Conservation (phyloP, 2,797 vertebrate genomes). For the Leptoclinus maculatus region DNA sequence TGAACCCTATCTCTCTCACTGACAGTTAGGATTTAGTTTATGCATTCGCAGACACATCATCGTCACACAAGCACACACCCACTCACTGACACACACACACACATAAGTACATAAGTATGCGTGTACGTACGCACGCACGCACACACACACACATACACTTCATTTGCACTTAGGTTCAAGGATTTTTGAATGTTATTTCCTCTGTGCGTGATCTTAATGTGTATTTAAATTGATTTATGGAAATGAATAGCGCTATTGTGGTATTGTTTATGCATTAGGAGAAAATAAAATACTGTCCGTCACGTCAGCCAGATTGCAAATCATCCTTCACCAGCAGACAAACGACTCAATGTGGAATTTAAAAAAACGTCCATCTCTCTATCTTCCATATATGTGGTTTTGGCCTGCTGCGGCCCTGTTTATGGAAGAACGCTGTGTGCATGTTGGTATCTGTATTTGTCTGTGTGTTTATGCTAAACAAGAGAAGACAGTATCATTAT, state of each 20-base stretch:
- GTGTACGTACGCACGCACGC: constrained; percentile 2
- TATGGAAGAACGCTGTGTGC: constrained; percentile 29
- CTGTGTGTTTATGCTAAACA: constrained; percentile 8
- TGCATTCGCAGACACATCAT: constrained; percentile 62
- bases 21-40: constrained; percentile 76
- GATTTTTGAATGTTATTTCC: constrained; percentile 60
- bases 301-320: constrained; percentile 46
- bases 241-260: constrained; percentile 61
- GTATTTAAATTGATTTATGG: constrained; percentile 68
- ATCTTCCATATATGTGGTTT: constrained; percentile 39
- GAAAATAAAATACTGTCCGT: constrained; percentile 13
- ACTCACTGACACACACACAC: constrained; percentile 34
- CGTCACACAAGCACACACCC: constrained; percentile 25
- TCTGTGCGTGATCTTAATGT: constrained; percentile 49
- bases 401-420: constrained; percentile 14
- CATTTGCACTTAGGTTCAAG: constrained; percentile 50
- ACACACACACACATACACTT: constrained; percentile 4
- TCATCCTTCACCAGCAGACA: constrained; percentile 40
- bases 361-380: constrained; percentile 39
- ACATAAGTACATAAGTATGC: not conserved
- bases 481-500: constrained; percentile 13
- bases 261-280: constrained; percentile 47
- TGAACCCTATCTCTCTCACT: constrained; percentile 69
- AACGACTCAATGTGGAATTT: constrained; percentile 38
- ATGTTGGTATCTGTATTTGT: not conserved